A percentile compares a stretch with the other conserved stretches of the same genome.
Conservation (phyloP, 2,797 vertebrate species). For the Schizopygopsis malacanthus region DNA sequence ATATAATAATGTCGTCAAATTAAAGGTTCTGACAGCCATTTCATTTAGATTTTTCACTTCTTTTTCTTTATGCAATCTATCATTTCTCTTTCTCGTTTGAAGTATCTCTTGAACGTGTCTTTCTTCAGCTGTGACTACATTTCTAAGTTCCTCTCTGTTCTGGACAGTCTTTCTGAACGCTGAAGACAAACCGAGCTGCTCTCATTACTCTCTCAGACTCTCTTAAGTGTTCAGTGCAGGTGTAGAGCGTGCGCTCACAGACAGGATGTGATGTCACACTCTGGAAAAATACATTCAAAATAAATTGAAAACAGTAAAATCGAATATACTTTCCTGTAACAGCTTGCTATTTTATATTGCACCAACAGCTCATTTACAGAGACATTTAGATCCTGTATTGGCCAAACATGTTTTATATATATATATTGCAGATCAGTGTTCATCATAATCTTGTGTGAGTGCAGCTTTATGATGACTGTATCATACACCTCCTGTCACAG, state of each 20-base stretch:
- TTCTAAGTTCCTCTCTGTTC: not conserved
- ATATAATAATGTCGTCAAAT: not conserved
- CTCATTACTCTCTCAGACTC: not conserved
- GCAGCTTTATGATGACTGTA: not conserved
- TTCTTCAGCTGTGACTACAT: not conserved
- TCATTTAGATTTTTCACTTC: not conserved
- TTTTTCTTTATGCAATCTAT: not conserved
- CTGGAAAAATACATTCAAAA: not conserved
- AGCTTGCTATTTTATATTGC: not conserved
- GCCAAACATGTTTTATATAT: not conserved
- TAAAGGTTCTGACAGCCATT: not conserved
- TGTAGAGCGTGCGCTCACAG: not conserved
- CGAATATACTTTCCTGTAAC: not conserved
- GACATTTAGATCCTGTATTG: not conserved
- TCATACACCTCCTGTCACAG: constrained; percentile 2
- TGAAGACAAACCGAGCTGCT: not conserved
- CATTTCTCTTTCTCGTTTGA: not conserved
- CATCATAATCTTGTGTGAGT: not conserved
- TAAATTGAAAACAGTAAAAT: not conserved
- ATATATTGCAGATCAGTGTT: not conserved
- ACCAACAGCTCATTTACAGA: constrained; percentile 3
- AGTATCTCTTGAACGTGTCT: not conserved
- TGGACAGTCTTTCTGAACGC: not conserved
- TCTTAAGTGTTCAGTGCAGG: not conserved
- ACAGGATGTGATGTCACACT: constrained; percentile 8